Conservation (phyloP, 2,888 invertebrate genomes). For the Xestoiulus laeticollis region DNA sequence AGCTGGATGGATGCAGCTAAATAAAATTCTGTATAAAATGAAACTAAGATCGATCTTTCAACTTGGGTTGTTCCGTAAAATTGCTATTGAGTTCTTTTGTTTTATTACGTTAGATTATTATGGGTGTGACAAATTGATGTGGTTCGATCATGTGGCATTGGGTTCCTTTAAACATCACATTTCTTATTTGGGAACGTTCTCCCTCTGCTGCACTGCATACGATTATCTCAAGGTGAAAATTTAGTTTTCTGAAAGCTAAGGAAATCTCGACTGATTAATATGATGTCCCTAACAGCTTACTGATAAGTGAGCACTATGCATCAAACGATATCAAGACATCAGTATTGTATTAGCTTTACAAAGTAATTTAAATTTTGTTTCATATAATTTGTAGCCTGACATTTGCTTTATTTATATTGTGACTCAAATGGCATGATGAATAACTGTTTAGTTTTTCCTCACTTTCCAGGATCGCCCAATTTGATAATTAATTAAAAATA, state of each 20-base stretch:
- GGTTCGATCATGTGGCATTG: not conserved
- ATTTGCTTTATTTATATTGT: not conserved
- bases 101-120: not conserved
- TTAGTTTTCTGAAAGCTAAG: not conserved
- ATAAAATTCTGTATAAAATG: not conserved
- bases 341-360: not conserved
- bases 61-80: not conserved
- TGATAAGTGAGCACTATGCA: not conserved
- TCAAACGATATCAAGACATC: not conserved
- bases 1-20: not conserved
- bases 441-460: too few species aligned
- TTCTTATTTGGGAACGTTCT: not conserved
- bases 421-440: not conserved
- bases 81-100: constrained; percentile 1
- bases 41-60: not conserved
- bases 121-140: not conserved
- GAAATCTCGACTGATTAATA: not conserved
- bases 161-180: not conserved
- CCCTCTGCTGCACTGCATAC: not conserved
- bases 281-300: not conserved
- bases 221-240: not conserved
- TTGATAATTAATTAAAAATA: too few species aligned
- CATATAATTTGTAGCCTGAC: not conserved
- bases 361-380: not conserved
- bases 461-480: too few species aligned